A percentile compares a stretch with the other conserved stretches of the same genome.
phyloP scores from a whole-genome alignment of 2,113 vertebrate species.

The Spea multiplicata region DNA sequence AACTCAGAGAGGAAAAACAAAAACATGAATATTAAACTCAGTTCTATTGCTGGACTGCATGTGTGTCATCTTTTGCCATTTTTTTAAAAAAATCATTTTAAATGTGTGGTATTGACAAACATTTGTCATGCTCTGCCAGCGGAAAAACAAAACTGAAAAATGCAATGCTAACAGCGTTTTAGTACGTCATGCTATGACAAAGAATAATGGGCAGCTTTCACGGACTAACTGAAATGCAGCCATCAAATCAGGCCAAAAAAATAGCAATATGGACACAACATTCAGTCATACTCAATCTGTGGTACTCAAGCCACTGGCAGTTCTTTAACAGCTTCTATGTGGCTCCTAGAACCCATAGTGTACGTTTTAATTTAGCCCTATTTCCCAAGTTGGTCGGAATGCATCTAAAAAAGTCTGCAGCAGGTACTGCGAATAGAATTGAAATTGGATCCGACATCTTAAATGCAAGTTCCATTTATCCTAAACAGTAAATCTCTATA shows the following conservation, averaged over 20 bases:
- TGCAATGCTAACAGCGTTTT: conserved; percentile 49
- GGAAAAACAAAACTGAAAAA: conserved; percentile 60
- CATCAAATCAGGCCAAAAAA: conserved; percentile 63
- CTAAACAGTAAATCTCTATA: no score
- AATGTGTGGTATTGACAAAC: conserved; percentile 62
- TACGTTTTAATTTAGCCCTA: background rate
- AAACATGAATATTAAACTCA: background rate
- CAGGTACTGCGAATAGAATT: background rate
- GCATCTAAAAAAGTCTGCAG: conserved; percentile 1
- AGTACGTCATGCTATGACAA: conserved; percentile 30
- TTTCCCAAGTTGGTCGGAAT: background rate
- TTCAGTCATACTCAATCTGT: conserved; percentile 50
- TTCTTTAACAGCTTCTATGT: background rate
- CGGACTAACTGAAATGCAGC: conserved; percentile 39
- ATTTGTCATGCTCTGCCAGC: conserved; percentile 70
- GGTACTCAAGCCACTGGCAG: conserved; percentile 9
- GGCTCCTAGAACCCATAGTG: background rate
- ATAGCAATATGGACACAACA: conserved; percentile 61
- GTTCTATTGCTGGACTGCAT: background rate
- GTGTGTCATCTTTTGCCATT: conserved; percentile 65
- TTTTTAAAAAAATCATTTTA: conserved; percentile 58
- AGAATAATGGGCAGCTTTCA: conserved; percentile 18
- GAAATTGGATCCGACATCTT: background rate
- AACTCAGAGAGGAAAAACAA: background rate
- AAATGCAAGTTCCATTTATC: no score